These are phyloP conservation scores for Tauraco erythrolophus DNA, from an alignment of 2,113 vertebrate genomes.

Conservation along the genomic window DNA sequence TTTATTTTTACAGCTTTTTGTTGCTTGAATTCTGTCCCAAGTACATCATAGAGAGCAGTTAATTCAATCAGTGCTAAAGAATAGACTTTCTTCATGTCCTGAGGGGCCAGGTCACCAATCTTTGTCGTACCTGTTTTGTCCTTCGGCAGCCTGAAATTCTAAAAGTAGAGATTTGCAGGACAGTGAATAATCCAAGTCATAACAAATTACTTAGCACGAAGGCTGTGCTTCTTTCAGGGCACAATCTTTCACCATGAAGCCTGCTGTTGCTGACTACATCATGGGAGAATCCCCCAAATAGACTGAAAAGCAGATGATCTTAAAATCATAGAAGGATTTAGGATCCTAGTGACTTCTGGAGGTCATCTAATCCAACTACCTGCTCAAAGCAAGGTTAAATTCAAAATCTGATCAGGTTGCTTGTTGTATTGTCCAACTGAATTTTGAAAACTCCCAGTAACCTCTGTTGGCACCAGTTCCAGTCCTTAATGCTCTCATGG, in stretches of 20 bases:
- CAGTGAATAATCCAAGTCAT: not conserved
- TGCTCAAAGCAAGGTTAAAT: not conserved
- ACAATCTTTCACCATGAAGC: not conserved
- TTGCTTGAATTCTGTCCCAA: conserved; percentile 88
- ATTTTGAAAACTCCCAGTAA: not conserved
- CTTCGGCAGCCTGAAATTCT: conserved; percentile 90
- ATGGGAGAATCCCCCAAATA: not conserved
- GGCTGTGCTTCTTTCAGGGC: not conserved
- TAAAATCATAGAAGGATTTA: not conserved
- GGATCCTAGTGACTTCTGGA: not conserved
- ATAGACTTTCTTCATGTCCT: conserved; percentile 96
- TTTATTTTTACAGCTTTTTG: conserved; percentile 91
- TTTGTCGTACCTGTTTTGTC: conserved; percentile 95
- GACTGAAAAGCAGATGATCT: not conserved
- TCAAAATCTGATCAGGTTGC: not conserved
- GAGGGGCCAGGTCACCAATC: conserved; percentile 89
- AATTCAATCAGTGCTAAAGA: conserved; percentile 90
- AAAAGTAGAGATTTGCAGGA: conserved; percentile 34
- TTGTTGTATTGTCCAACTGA: not conserved
- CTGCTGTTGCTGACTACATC: not conserved
- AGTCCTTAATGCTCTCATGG: not conserved
- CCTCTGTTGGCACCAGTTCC: not conserved
- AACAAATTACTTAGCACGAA: not conserved
- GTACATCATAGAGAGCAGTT: conserved; percentile 90
- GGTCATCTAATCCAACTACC: not conserved